phyloP scores from a whole-genome alignment of 2,113 vertebrate genomes.

The Rana temporaria region DNA sequence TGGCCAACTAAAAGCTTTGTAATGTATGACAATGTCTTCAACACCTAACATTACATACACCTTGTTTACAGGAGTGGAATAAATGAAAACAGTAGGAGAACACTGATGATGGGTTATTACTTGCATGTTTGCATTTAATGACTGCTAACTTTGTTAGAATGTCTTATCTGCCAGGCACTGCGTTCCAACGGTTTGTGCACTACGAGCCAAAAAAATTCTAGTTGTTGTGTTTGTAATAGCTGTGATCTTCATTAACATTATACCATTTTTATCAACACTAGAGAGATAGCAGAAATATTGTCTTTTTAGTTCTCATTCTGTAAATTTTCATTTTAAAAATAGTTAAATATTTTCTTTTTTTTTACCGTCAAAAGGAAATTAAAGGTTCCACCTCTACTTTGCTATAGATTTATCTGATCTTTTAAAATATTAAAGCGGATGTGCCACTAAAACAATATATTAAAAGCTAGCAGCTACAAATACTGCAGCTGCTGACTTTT shows the following conservation, averaged over 20 bases:
- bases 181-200: constrained; percentile 31
- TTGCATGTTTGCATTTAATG: constrained; percentile 51
- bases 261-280: background rate
- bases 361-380: too few species aligned
- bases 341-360: too few species aligned
- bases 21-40: constrained; percentile 55
- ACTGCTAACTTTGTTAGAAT: constrained; percentile 51
- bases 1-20: constrained; percentile 55
- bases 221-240: background rate
- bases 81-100: constrained; percentile 54
- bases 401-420: too few species aligned
- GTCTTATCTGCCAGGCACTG: constrained; percentile 35
- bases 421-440: too few species aligned
- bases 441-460: too few species aligned
- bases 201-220: constrained; percentile 4
- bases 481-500: too few species aligned
- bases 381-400: too few species aligned
- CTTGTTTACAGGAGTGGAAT: constrained; percentile 54
- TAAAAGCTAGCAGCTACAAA: too few species aligned
- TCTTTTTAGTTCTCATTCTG: background rate
- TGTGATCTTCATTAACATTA: background rate
- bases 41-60: constrained; percentile 53
- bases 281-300: background rate
- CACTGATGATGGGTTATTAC: constrained; percentile 56
- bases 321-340: background rate